Conservation (phyloP, 2,113 vertebrate genomes). For the Hemibagrus wyckioides region DNA sequence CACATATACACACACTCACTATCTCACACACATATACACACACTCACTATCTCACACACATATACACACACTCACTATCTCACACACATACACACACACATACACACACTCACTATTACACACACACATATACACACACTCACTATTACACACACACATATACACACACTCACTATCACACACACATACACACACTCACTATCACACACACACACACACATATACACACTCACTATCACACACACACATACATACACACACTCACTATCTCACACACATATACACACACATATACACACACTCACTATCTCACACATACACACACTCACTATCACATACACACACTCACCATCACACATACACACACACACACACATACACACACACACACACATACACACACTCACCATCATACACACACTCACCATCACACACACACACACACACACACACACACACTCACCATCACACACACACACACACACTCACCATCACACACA, state of each 20-base stretch:
- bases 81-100: background rate
- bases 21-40: background rate
- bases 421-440: background rate
- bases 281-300: background rate
- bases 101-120: background rate
- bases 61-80: background rate
- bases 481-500: background rate
- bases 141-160: background rate
- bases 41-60: background rate
- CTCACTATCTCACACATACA: background rate
- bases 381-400: no score
- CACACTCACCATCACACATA: background rate
- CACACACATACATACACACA: background rate
- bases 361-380: background rate
- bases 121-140: background rate
- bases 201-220: slow-evolving; percentile 4
- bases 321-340: no score
- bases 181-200: background rate
- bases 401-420: no score
- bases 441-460: background rate
- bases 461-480: no score
- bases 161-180: background rate
- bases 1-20: no score
- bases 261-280: background rate
- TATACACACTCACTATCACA: background rate